A percentile compares a stretch with the other conserved stretches of the same genome.
Evolutionary conservation across 2,113 vertebrate genomes (phyloP).

Genomic region (Crotalus viridis): DNA sequence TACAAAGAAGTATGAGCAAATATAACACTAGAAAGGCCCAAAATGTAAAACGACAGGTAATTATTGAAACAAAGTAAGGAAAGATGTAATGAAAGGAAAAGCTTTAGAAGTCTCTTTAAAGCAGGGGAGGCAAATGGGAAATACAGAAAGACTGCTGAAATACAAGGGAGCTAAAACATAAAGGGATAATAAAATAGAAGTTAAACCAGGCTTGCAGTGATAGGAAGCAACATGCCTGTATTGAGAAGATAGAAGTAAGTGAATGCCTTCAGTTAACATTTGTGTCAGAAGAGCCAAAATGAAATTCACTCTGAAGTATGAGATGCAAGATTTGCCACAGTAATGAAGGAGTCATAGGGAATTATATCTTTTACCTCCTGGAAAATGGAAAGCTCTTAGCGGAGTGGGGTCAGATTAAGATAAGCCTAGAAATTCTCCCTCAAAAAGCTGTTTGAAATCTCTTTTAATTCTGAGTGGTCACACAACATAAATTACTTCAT

Average conservation of each 20-base stretch:
- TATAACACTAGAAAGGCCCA: neutral
- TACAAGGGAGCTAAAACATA: neutral
- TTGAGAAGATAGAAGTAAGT: conserved; percentile 12
- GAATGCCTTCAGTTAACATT: conserved; percentile 10
- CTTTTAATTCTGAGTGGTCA: neutral
- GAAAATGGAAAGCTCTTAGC: neutral
- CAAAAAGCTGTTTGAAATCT: neutral
- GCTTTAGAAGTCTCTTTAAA: neutral
- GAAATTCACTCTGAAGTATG: conserved; percentile 1
- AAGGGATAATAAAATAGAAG: conserved; percentile 5
- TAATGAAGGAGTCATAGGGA: conserved; percentile 8
- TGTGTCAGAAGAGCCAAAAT: neutral
- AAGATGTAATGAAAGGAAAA: neutral
- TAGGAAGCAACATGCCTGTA: conserved; percentile 4
- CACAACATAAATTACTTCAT: neutral
- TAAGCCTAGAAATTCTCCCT: conserved; percentile 3
- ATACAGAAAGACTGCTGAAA: neutral
- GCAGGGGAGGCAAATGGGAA: neutral
- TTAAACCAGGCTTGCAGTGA: neutral
- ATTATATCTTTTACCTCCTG: conserved; percentile 6
- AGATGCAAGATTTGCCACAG: neutral
- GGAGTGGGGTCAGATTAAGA: neutral
- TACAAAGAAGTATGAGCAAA: neutral
- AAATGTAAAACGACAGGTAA: neutral
- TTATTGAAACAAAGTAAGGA: conserved; percentile 1